Evolutionary conservation across 2,888 invertebrate genomes (phyloP).

Genomic region (Gasteruption jaculator): DNA sequence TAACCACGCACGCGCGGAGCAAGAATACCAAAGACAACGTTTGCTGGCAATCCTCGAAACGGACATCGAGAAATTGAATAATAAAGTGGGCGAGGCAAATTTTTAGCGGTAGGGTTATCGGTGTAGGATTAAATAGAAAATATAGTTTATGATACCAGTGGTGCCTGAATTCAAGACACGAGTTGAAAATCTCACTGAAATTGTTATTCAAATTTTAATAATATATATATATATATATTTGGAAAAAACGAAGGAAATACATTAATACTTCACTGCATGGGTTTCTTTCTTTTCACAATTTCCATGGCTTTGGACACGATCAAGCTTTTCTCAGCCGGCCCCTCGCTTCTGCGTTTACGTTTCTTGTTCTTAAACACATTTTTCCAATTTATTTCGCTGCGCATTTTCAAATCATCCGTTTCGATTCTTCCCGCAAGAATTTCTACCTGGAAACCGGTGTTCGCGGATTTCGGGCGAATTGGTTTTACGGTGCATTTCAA

Average conservation of each 20-base stretch:
- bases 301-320: slow-evolving; percentile 35
- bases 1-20: too few relatives aligned
- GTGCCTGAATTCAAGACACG: too few relatives aligned
- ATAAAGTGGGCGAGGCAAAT: too few relatives aligned
- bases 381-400: slow-evolving; percentile 42
- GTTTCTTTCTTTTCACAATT: slow-evolving; percentile 24
- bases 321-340: slow-evolving; percentile 23
- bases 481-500: slow-evolving; percentile 12
- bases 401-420: slow-evolving; percentile 26
- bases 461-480: slow-evolving; percentile 13
- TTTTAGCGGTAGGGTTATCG: too few relatives aligned
- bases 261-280: slow-evolving; percentile 10
- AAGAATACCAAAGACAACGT: too few relatives aligned
- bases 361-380: slow-evolving; percentile 34
- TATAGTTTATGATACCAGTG: too few relatives aligned
- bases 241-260: slow-evolving; percentile 8
- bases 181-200: too few relatives aligned
- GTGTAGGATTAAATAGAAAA: too few relatives aligned
- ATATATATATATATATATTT: slow-evolving; percentile 15
- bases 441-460: slow-evolving; percentile 21
- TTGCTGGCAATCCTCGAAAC: too few relatives aligned
- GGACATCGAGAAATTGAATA: too few relatives aligned
- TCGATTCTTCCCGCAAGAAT: slow-evolving; percentile 38
- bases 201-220: slow-evolving; percentile 10
- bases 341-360: slow-evolving; percentile 28